These are phyloP conservation scores for Euproctis similis DNA, from an alignment of 2,888 invertebrate genomes.

Conservation along the genomic window DNA sequence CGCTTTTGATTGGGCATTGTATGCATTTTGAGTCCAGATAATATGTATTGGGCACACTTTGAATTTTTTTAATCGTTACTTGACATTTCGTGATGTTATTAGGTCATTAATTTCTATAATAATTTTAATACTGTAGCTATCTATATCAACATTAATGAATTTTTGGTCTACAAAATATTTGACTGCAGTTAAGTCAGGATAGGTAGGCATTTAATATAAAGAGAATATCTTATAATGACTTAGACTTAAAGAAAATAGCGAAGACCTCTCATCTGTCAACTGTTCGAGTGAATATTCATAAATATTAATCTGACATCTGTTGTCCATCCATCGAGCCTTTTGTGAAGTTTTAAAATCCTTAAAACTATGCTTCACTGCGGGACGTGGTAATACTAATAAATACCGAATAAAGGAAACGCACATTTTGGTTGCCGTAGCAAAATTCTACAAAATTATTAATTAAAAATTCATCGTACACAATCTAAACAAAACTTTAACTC, in stretches of 20 bases:
- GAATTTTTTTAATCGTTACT: too few relatives aligned
- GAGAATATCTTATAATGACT: too few relatives aligned
- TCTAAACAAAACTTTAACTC: slow-evolving; percentile 31
- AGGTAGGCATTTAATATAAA: neutral
- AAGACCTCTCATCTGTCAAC: neutral
- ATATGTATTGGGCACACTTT: slow-evolving; percentile 16
- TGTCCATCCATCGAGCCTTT: slow-evolving; percentile 26
- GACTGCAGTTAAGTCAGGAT: neutral
- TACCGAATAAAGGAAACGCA: slow-evolving; percentile 63
- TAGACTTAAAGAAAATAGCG: too few relatives aligned
- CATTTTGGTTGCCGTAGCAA: slow-evolving; percentile 61
- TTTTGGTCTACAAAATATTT: too few relatives aligned
- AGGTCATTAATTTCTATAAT: too few relatives aligned
- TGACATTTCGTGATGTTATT: too few relatives aligned
- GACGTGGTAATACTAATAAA: slow-evolving; percentile 49
- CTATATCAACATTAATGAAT: too few relatives aligned
- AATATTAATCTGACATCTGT: slow-evolving; percentile 27
- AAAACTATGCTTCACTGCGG: slow-evolving; percentile 31
- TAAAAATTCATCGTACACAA: slow-evolving; percentile 20
- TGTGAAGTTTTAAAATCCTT: slow-evolving; percentile 25
- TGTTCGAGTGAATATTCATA: slow-evolving; percentile 15
- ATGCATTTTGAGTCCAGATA: slow-evolving; percentile 14
- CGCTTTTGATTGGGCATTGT: slow-evolving; percentile 41
- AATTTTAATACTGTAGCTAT: too few relatives aligned
- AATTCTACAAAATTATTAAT: slow-evolving; percentile 54